Base-by-base conservation (phyloP, 2,888 invertebrate species). In the Pollenia angustigena region DNA sequence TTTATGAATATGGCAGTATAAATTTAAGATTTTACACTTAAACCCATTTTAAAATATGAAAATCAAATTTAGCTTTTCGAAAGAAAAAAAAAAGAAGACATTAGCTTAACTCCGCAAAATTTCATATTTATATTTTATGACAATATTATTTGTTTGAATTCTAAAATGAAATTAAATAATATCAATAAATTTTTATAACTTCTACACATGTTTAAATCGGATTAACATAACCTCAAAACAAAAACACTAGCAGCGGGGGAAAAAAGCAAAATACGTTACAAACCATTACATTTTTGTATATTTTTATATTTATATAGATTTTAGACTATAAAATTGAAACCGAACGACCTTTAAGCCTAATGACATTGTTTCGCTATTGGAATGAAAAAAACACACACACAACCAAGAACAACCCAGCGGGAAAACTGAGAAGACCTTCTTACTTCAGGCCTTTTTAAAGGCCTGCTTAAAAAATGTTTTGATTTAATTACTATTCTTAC, bases 171-270 rank as follows among this genome's bases (percentile, higher is more conserved):
- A 85, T 85, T 74, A 79, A 75, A 79, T 82, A 74, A 85, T 85
- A 82, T 62, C 85, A 58, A 82, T 85, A 85, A 78, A 69, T 64
- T 79, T 85, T 85, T 85, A 85, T 69, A 79, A 48, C 82, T 81
- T 69, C 32, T 75, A 75, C 85, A 85, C 85, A 85, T 85, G 82
- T 82, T 85, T n/a, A 74, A 85, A 81, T 79, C 74, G 72, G 82
- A 82, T 82, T 85, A 85, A 79, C 82, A 82, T 78, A 79, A 86
- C 85, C 85, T 75, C 78, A 79, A 74, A 80, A 62, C 23, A 54
- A 50, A 18, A 72, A 56, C n/a, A 58, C 32, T 32, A 4, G 32
- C 18, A n/a, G 14, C 32, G 48, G 64, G 44, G 18, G n/a, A 14
- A 44, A 23, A 12, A 12, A 11, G n/a, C 58, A 56, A 78, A 76